Evolutionary conservation across 1,140 invertebrate genomes (phyloP).

Genomic region (Limonius californicus): DNA sequence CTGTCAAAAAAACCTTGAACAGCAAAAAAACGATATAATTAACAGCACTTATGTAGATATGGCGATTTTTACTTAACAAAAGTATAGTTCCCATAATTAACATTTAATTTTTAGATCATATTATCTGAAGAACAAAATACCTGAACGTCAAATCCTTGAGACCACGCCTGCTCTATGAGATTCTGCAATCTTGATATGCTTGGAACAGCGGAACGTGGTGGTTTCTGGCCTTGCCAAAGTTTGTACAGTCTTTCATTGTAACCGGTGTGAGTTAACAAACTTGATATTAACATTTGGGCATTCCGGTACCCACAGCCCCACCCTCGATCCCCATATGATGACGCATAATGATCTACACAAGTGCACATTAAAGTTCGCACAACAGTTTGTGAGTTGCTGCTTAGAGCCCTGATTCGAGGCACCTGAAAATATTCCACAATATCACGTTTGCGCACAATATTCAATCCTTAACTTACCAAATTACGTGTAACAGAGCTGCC

Average conservation of each 20-base stretch:
- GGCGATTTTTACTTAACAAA: no score
- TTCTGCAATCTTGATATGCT: slow-evolving; percentile 80
- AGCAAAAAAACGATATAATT: no score
- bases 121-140: no score
- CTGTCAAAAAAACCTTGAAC: no score
- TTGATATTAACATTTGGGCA: slow-evolving; percentile 86
- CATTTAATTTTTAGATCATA: no score
- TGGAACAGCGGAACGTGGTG: slow-evolving; percentile 65
- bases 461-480: slow-evolving; percentile 34
- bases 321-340: slow-evolving; percentile 81
- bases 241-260: slow-evolving; percentile 68
- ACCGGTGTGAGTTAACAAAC: slow-evolving; percentile 67
- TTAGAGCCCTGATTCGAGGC: slow-evolving; percentile 65
- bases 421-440: slow-evolving; percentile 56
- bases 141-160: slow-evolving; percentile 79
- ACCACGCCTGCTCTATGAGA: slow-evolving; percentile 83
- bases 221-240: slow-evolving; percentile 51
- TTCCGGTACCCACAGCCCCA: slow-evolving; percentile 92
- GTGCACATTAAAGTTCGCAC: slow-evolving; percentile 69
- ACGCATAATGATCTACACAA: slow-evolving; percentile 79
- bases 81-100: no score
- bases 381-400: slow-evolving; percentile 64
- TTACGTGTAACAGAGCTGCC: slow-evolving; percentile 68
- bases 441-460: no score
- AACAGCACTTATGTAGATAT: no score